Conservation (phyloP, 2,888 invertebrate genomes). For the Papilio gigon region DNA sequence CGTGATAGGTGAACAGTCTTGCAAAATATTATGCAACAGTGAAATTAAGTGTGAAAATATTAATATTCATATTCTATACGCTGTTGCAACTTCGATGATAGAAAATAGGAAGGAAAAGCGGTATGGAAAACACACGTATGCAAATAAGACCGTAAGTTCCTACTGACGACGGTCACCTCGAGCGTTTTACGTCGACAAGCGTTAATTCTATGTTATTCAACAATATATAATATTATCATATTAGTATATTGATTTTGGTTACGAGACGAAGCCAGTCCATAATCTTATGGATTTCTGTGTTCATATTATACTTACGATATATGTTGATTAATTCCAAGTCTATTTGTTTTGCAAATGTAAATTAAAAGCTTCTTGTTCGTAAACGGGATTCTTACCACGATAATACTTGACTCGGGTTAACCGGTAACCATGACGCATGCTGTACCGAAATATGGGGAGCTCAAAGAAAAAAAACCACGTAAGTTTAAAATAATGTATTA, state of each 20-base stretch:
- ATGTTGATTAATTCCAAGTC: no score
- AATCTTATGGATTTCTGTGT: no score
- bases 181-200: neutral
- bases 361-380: no score
- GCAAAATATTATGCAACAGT: neutral
- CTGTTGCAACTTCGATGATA: conserved; percentile 42
- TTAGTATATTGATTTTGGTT: neutral
- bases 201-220: neutral
- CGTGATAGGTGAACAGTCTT: neutral
- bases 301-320: no score
- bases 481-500: no score
- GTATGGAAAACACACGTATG: conserved; percentile 53
- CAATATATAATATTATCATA: neutral
- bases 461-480: no score
- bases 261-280: no score
- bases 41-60: neutral
- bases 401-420: no score
- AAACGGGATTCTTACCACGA: no score
- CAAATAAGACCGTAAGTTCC: conserved; percentile 50
- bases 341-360: no score
- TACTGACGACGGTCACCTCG: conserved; percentile 26
- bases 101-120: conserved; percentile 66
- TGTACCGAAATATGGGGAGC: no score
- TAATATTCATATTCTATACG: neutral
- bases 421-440: no score